phyloP scores from a whole-genome alignment of 1,140 invertebrate genomes.

The Dolichoris vasculosae region DNA sequence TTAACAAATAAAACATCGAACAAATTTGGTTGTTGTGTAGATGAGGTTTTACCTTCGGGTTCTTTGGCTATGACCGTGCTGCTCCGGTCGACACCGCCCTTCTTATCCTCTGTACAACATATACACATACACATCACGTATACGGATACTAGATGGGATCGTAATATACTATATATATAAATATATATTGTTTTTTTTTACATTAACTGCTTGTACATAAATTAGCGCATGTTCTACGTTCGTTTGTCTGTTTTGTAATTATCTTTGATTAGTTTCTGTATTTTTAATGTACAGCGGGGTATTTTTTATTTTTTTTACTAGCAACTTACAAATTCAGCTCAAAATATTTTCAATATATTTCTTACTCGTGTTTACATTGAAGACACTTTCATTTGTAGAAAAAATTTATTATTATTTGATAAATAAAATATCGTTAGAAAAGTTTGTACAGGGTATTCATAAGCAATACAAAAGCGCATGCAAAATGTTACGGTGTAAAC shows the following conservation, averaged over 20 bases:
- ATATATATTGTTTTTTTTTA: conserved; percentile 22
- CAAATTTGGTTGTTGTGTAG: conserved; percentile 57
- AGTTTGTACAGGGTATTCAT: conserved; percentile 42
- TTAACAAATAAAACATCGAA: neutral
- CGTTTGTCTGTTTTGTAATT: neutral
- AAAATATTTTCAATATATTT: neutral
- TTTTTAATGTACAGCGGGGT: too few relatives aligned
- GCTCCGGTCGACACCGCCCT: conserved; percentile 91
- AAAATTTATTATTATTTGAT: neutral
- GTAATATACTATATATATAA: conserved; percentile 7
- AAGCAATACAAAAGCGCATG: conserved; percentile 47
- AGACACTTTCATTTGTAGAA: neutral
- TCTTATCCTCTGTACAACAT: conserved; percentile 87
- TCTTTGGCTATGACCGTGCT: conserved; percentile 96
- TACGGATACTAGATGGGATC: conserved; percentile 51
- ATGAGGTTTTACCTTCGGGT: conserved; percentile 85
- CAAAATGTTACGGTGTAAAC: conserved; percentile 27
- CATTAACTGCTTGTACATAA: neutral
- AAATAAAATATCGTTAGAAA: neutral
- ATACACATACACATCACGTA: conserved; percentile 74
- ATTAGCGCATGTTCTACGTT: conserved; percentile 14
- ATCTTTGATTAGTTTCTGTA: neutral
- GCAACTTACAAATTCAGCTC: neutral
- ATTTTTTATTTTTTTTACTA: conserved; percentile 18
- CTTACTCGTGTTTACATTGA: neutral